Conservation (phyloP, 2,888 invertebrate genomes). For the Vesta saturnalis region DNA sequence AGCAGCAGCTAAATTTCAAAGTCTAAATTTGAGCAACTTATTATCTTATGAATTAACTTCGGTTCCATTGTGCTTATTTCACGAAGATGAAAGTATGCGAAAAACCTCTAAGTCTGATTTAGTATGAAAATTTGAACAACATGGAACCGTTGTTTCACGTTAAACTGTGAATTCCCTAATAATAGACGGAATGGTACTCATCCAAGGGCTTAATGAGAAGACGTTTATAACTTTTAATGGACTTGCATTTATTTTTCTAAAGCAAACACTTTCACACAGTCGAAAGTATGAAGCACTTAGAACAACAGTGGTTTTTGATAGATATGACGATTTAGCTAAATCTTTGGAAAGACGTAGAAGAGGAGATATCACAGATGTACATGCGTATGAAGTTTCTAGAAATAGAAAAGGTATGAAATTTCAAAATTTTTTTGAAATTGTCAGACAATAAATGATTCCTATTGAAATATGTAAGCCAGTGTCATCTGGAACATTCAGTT, state of each 20-base stretch:
- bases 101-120: constrained; percentile 35
- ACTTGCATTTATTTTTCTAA: not conserved
- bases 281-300: no score
- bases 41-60: constrained; percentile 33
- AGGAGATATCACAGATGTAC: no score
- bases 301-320: not conserved
- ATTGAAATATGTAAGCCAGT: no score
- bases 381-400: no score
- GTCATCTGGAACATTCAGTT: no score
- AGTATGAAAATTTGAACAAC: constrained; percentile 34
- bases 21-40: constrained; percentile 24
- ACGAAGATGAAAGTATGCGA: constrained; percentile 36
- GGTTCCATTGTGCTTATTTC: constrained; percentile 28
- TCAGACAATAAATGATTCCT: no score
- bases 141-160: not conserved
- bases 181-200: not conserved
- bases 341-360: no score
- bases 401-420: no score
- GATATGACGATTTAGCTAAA: no score
- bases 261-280: not conserved
- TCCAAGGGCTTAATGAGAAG: not conserved
- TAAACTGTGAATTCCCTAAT: not conserved
- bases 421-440: no score
- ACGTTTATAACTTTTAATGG: not conserved
- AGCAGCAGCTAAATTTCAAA: not conserved